phyloP scores from a whole-genome alignment of 2,797 vertebrate genomes.

The Rhinoraja longicauda region DNA sequence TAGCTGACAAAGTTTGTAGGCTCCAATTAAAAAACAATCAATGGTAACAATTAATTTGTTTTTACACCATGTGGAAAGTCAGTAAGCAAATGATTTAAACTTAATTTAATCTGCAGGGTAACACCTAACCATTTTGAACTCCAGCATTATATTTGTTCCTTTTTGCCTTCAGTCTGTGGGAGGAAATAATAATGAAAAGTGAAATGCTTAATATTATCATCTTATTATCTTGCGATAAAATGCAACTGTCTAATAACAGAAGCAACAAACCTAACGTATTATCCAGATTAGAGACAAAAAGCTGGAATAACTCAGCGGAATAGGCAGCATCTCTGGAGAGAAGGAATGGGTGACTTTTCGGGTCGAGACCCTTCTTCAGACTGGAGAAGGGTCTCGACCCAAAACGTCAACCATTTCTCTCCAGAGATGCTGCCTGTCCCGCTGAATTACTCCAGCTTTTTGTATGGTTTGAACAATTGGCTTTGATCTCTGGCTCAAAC shows the following conservation, averaged over 20 bases:
- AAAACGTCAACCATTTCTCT: too few relatives aligned
- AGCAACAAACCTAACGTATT: not conserved
- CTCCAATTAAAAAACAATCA: not conserved
- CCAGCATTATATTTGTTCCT: not conserved
- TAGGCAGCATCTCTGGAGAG: too few relatives aligned
- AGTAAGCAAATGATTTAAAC: not conserved
- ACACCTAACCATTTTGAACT: not conserved
- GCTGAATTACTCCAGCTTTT: too few relatives aligned
- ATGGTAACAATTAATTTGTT: not conserved
- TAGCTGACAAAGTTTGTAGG: not conserved
- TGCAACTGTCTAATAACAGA: not conserved
- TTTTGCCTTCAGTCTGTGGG: not conserved
- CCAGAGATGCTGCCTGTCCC: too few relatives aligned
- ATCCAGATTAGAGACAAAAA: not conserved
- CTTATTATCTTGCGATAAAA: not conserved
- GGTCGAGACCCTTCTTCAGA: too few relatives aligned
- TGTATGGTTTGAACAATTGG: not conserved
- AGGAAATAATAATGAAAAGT: not conserved
- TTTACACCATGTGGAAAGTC: not conserved
- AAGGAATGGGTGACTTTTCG: too few relatives aligned
- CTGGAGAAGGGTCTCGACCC: too few relatives aligned
- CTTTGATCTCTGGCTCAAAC: not conserved
- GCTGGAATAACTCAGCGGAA: too few relatives aligned
- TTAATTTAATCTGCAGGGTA: not conserved
- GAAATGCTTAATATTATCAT: not conserved